These are phyloP conservation scores for Regulus satrapa DNA, from an alignment of 2,113 vertebrate species.

Conservation along the genomic window DNA sequence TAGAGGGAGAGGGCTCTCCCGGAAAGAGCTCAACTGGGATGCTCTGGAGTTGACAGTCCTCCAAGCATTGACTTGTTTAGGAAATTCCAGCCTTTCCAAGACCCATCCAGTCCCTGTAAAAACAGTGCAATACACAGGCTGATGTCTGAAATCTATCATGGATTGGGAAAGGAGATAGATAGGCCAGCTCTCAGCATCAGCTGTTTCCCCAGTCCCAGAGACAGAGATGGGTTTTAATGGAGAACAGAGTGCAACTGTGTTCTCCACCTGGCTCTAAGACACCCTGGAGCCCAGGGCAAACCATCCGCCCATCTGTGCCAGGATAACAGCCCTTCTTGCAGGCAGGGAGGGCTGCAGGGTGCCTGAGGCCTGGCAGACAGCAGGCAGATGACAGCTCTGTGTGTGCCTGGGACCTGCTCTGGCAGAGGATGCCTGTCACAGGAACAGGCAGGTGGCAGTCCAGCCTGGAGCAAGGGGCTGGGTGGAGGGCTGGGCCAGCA, in stretches of 20 bases:
- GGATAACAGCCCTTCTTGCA: background rate
- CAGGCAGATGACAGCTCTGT: background rate
- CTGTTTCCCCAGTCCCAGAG: background rate
- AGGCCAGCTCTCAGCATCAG: background rate
- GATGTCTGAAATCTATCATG: background rate
- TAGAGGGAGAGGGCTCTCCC: background rate
- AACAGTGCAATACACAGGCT: background rate
- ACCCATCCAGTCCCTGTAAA: background rate
- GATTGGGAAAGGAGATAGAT: background rate
- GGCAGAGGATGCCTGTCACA: background rate
- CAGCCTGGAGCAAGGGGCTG: background rate
- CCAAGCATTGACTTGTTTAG: background rate
- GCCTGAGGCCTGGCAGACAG: background rate
- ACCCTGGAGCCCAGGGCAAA: background rate
- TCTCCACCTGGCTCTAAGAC: background rate
- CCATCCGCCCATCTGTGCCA: background rate
- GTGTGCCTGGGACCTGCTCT: background rate
- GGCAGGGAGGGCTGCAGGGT: background rate
- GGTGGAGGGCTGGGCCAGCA: background rate
- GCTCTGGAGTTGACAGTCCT: background rate
- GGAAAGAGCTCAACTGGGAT: too few relatives aligned
- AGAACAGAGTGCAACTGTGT: background rate
- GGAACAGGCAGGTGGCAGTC: background rate
- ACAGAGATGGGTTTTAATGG: background rate
- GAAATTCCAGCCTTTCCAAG: background rate